Evolutionary conservation across 2,888 invertebrate species (phyloP), one percentile per base, ranked within the genome.

Genomic region (Caenorhabditis panamensis): DNA sequence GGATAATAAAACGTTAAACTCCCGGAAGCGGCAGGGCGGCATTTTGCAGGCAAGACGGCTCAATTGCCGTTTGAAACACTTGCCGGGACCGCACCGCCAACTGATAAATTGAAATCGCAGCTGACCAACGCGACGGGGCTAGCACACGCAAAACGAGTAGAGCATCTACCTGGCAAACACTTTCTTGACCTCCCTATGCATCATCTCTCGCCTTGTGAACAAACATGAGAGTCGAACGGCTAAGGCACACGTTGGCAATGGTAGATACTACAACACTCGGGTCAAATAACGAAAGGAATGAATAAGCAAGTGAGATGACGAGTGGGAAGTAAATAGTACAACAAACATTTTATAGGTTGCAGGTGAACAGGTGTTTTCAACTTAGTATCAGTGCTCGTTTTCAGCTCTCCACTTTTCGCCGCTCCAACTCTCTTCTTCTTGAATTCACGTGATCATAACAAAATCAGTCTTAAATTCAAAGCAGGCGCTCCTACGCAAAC

Each of bases 51-150:
- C 11, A 47, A 75, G 41, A 58, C 64, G 66, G 64, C 64, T 51
- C 59, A 66, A 64, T 72, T 53, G 73, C 72, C 56, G 63, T 66
- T 75, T 75, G 75, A 66, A 75, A 66, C 47, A 67, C 61, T 58
- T 24, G 51, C 47, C 13, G 44, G 58, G 44, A 44, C 53, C 63
- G 66, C 51, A 51, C 41, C 18, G 64, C 58, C 73, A 56, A 67
- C 66, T 79, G 79, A 79, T 79, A 79, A 79, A 72, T 79, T 62
- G 72, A 72, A 67, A 67, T 79, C 79, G 49, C 79, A 79, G 72
- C 79, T 79, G 79, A 79, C 79, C 72, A 44, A 49, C 28, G 24
- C 22, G 51, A 61, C 26, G 41, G n/a, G 66, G 36, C 66, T 47
- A 62, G 37, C 58, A 75, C 75, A 66, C 75, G 66, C 66, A 53